These are phyloP conservation scores for Corynorhinus townsendii DNA, from an alignment of 2,113 vertebrate species.

Conservation along the genomic window DNA sequence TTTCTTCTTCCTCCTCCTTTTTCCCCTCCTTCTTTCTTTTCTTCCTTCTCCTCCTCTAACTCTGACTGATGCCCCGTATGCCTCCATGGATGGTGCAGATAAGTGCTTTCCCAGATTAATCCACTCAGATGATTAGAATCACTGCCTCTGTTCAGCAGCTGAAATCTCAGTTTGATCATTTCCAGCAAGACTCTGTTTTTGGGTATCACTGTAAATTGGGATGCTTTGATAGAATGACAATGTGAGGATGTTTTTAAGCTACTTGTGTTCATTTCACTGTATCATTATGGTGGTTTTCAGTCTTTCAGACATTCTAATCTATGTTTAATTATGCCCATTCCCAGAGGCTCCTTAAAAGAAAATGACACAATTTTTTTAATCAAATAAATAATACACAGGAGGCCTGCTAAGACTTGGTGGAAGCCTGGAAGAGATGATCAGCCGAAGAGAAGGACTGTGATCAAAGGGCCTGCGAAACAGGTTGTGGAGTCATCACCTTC, in stretches of 20 bases:
- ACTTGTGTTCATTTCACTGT: neutral
- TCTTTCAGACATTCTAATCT: conserved; percentile 49
- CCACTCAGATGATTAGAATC: neutral
- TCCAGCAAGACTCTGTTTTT: neutral
- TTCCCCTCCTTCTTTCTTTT: neutral
- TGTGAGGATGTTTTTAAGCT: conserved; percentile 17
- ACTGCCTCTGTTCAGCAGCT: neutral
- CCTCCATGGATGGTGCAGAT: neutral
- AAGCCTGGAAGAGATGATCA: neutral
- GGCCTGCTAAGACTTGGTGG: conserved; percentile 9
- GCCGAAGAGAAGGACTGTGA: neutral
- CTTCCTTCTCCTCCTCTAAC: neutral
- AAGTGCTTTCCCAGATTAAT: neutral
- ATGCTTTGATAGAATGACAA: neutral
- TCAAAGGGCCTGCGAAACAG: neutral
- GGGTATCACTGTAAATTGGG: neutral
- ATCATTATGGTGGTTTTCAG: conserved; percentile 5
- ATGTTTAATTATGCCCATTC: conserved; percentile 54
- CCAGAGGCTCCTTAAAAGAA: conserved; percentile 45
- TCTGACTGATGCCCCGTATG: neutral
- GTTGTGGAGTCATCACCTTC: neutral
- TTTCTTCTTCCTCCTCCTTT: neutral
- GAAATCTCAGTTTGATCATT: neutral
- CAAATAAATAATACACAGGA: conserved; percentile 51
- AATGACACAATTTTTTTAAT: conserved; percentile 37